Evolutionary conservation across 2,888 invertebrate genomes (phyloP), one percentile per base, ranked within the genome.

Genomic region (Hirtodrosophila trivittata): DNA sequence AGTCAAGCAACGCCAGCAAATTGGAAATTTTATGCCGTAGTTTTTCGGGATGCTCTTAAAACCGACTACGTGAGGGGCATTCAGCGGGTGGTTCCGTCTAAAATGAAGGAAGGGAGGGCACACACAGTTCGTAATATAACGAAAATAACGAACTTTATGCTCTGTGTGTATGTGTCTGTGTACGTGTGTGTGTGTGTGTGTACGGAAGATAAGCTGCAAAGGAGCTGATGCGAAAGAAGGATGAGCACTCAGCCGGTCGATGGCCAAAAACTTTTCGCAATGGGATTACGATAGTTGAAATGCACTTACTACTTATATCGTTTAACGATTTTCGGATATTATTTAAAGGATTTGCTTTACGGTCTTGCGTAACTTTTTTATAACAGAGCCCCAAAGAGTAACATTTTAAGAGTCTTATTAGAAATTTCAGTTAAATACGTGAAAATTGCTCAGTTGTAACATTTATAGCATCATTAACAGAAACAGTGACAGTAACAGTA

Each of bases 11-110:
- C 64, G 72, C 56, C 72, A 69, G 80, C 80, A 86, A 82, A 82
- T 82, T 82, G 86, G 86, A 86, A 77, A 82, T 82, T 86, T 84
- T 86, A 86, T 82, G 83, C 84, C 69, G 73, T 75, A 82, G 75
- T 82, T 84, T 73, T 67, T 59, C 49, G 46, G 59, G 54, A 46
- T 43, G 54, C 75, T 55, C 66, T 69, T 82, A 77, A 78, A 77
- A 70, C 33, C 33, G 57, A 32, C 58, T 73, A 86, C 86, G 80
- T 83, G 80, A 65, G 73, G 59, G 68, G 62, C 28, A 32, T 1
- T 25, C 13, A 9, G 13, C 0, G 51, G 25, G 1, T 0, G 6
- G 13, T 42, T 42, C 3, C 5, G 7, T 9, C 9, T 4, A 25
- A 13, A 25, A 30, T 18, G 30, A 9, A 3, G 32, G 33, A 2